phyloP scores from a whole-genome alignment of 2,888 invertebrate species.

The Rhyacophila evoluta region DNA sequence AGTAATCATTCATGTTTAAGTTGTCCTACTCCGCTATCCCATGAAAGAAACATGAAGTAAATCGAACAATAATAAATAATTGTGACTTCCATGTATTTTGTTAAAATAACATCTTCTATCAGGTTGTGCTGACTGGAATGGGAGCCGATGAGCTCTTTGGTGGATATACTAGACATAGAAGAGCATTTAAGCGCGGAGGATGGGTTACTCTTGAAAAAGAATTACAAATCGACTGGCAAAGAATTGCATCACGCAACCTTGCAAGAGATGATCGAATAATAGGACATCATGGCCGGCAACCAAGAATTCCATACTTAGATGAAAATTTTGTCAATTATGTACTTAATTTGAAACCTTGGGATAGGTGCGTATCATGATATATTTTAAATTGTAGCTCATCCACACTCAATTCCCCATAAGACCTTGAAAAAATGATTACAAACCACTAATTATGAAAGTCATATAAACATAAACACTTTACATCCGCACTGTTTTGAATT shows the following conservation, averaged over 20 bases:
- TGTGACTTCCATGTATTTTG: too few relatives aligned
- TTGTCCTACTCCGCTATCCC: too few relatives aligned
- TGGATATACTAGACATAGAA: constrained; percentile 92
- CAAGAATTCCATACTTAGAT: constrained; percentile 84
- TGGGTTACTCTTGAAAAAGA: constrained; percentile 73
- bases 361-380: constrained; percentile 72
- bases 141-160: constrained; percentile 98
- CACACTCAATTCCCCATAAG: too few relatives aligned
- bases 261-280: constrained; percentile 96
- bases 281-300: constrained; percentile 87
- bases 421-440: too few relatives aligned
- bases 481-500: too few relatives aligned
- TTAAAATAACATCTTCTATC: neutral
- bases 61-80: too few relatives aligned
- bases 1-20: too few relatives aligned
- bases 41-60: too few relatives aligned
- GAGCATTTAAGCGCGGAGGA: constrained; percentile 72
- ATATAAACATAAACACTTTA: too few relatives aligned
- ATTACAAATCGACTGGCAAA: constrained; percentile 81
- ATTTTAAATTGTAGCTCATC: too few relatives aligned
- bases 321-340: constrained; percentile 77
- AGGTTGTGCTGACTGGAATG: constrained; percentile 89
- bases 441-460: too few relatives aligned
- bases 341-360: constrained; percentile 74
- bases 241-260: constrained; percentile 91